A percentile compares a stretch with the other conserved stretches of the same genome.
Conservation (phyloP, 2,888 invertebrate species). For the Tubiluchus corallicola region DNA sequence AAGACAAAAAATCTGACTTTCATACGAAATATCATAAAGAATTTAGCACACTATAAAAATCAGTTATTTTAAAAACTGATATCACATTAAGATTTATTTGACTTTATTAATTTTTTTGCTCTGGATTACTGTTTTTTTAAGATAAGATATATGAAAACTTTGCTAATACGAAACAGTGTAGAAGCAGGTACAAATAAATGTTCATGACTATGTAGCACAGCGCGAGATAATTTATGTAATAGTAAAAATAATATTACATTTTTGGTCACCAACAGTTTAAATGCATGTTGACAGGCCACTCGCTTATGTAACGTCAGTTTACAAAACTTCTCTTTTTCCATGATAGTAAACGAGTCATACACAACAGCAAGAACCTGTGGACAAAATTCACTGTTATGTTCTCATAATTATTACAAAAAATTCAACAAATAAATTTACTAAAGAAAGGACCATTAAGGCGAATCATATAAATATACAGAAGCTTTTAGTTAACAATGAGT, state of each 20-base stretch:
- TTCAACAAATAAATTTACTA: not conserved
- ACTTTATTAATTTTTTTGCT: no score
- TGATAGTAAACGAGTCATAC: constrained; percentile 67
- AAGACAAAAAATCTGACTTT: no score
- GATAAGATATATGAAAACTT: not conserved
- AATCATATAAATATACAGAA: no score
- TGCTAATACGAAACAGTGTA: not conserved
- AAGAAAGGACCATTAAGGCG: no score
- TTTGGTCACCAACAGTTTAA: constrained; percentile 55
- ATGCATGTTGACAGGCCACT: constrained; percentile 59
- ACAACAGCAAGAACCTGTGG: constrained; percentile 66
- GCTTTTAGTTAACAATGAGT: not conserved
- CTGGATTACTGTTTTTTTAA: no score
- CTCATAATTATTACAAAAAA: not conserved
- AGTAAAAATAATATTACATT: constrained; percentile 29
- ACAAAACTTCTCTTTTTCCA: constrained; percentile 65
- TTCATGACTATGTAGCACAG: constrained; percentile 2
- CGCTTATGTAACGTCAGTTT: constrained; percentile 61
- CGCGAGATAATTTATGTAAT: no score
- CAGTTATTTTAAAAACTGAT: no score
- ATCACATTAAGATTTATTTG: no score
- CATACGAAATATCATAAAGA: no score
- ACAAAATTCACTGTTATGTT: constrained; percentile 6
- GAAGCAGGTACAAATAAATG: no score
- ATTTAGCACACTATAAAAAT: no score